Evolutionary conservation across 92 coral and sea anemone species (phyloP), one percentile per base, ranked within the genome.

Genomic region (Plumapathes pennacea): DNA sequence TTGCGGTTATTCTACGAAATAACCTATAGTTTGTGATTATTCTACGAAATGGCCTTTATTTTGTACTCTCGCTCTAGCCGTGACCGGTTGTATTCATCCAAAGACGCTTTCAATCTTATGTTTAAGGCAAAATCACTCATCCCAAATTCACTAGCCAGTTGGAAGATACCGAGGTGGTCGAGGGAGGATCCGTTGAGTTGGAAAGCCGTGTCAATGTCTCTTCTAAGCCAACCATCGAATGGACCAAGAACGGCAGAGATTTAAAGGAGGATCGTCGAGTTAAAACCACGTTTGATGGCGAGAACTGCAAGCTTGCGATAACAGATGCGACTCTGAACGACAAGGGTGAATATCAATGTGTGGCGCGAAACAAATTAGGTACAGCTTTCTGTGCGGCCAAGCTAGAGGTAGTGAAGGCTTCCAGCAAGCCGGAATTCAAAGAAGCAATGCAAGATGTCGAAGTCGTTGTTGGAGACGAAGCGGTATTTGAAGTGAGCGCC

Each of bases 281-380:
- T 14, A 65, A 72, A 32, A 73, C 88, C 42, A 94, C 80, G 62
- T 80, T 63, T 52, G 83, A 84, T 37, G 97, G 89, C 21, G 76
- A 58, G 19, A 64, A 43, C 19, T 60, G 84, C 48, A 74, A 76
- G 4, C 85, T 94, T 46, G 67, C 77, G 8, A 81, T 94, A 76
- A 80, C 74, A 21, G 77, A 73, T 15, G 85, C 69, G 13, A 64
- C 64, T 15, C 51, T 50, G 21, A 85, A 68, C 8, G 95, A 94
- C 51, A 84, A 83, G 29, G 99, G 96, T 0, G 88, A 80, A 25
- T 94, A 94, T 50, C 90, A 85, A 61, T 75, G 90, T 27, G 56
- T 71, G 5, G 99, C 94, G 6, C 78, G 88, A 53, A 94, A 94
- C 70, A 83, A 85, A 14, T 71, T 71, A 25, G 99, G 99, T 10